Percentiles rank a stretch among this genome's conserved stretches.
Evolutionary conservation across 2,888 invertebrate genomes (phyloP).

Genomic region (Oscheius myriophilus): DNA sequence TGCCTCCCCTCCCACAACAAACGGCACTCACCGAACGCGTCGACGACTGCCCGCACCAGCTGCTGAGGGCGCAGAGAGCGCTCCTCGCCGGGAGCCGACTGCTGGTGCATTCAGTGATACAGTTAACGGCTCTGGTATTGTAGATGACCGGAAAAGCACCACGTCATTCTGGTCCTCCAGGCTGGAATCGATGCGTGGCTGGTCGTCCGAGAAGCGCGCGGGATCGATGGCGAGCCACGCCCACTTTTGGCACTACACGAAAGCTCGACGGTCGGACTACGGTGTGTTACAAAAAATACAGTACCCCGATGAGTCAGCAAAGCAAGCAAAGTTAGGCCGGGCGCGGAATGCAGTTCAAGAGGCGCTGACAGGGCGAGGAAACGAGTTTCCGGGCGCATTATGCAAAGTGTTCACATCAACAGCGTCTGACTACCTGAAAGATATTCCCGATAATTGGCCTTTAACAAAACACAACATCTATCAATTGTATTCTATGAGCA

Average conservation of each 20-base stretch:
- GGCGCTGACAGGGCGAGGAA: too few relatives aligned
- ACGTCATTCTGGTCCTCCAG: slow-evolving; percentile 31
- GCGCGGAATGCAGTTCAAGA: too few relatives aligned
- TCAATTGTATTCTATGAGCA: too few relatives aligned
- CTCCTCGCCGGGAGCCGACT: slow-evolving; percentile 13
- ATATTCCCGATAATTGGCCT: too few relatives aligned
- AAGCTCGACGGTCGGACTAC: slow-evolving; percentile 12
- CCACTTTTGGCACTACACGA: slow-evolving; percentile 34
- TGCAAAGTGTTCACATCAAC: too few relatives aligned
- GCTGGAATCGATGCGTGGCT: slow-evolving; percentile 29
- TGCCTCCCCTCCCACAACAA: background rate
- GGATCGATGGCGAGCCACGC: slow-evolving; percentile 35
- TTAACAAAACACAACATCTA: too few relatives aligned
- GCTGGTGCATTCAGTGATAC: slow-evolving; percentile 18
- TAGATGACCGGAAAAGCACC: slow-evolving; percentile 29
- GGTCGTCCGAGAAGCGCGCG: slow-evolving; percentile 30
- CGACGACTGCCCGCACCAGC: slow-evolving; percentile 24
- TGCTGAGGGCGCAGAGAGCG: slow-evolving; percentile 26
- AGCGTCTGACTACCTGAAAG: too few relatives aligned
- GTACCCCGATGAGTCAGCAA: too few relatives aligned
- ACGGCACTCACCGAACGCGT: slow-evolving; percentile 24
- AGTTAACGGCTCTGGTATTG: slow-evolving; percentile 5
- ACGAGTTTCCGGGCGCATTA: too few relatives aligned
- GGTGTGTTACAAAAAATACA: too few relatives aligned
- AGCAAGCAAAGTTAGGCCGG: too few relatives aligned